These are phyloP conservation scores for Apodemia arnacis DNA, from an alignment of 2,888 invertebrate genomes.

Conservation along the genomic window DNA sequence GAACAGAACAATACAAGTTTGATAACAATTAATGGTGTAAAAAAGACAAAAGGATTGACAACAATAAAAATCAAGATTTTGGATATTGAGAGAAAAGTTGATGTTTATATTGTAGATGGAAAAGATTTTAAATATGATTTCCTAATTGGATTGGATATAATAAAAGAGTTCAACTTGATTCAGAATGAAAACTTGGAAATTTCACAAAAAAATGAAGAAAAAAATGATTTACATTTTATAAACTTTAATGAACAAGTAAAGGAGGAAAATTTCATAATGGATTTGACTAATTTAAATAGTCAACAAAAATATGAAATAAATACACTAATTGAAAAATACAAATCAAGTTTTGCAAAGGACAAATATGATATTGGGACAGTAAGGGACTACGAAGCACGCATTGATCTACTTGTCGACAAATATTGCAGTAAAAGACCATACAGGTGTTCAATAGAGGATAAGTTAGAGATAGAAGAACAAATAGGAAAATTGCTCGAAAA, in stretches of 20 bases:
- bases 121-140: neutral
- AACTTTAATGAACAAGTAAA: neutral
- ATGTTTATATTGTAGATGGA: neutral
- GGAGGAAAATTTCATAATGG: neutral
- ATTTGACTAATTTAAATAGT: neutral
- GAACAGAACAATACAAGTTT: neutral
- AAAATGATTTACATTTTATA: neutral
- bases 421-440: neutral
- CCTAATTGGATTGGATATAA: neutral
- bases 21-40: neutral
- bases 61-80: neutral
- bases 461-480: neutral
- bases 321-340: neutral
- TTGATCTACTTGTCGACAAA: conserved; percentile 44
- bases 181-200: neutral
- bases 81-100: neutral
- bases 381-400: conserved; percentile 56
- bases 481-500: neutral
- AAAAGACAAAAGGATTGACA: neutral
- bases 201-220: neutral
- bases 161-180: neutral
- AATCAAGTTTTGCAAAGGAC: conserved; percentile 14
- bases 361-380: conserved; percentile 50
- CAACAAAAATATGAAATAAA: neutral
- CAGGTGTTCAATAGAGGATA: neutral